Evolutionary conservation across 2,113 vertebrate genomes (phyloP).

Genomic region (Sminthopsis crassicaudata): DNA sequence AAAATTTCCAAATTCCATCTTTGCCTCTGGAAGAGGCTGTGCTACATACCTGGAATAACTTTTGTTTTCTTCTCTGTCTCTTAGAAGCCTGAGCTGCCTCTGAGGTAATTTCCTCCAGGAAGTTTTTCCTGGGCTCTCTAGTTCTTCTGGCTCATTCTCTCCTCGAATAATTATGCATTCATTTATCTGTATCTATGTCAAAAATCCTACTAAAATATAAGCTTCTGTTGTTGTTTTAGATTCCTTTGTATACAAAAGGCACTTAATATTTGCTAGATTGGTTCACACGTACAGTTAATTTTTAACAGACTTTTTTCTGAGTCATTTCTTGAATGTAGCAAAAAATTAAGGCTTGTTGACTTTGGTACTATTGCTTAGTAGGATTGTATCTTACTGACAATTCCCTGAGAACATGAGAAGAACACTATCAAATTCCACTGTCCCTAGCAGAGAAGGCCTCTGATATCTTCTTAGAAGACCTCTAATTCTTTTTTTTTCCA

Average conservation of each 20-base stretch:
- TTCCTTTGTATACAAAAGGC: not conserved
- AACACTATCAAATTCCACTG: not conserved
- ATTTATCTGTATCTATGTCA: not conserved
- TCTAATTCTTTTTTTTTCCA: not conserved
- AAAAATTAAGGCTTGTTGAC: not conserved
- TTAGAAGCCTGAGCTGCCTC: not conserved
- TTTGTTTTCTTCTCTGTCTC: not conserved
- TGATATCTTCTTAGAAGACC: not conserved
- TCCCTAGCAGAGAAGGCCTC: not conserved
- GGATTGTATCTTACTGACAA: not conserved
- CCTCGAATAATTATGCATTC: not conserved
- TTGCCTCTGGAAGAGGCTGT: not conserved
- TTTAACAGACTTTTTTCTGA: not conserved
- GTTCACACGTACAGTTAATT: not conserved
- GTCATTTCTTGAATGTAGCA: not conserved
- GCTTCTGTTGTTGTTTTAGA: not conserved
- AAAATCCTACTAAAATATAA: not conserved
- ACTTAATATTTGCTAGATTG: not conserved
- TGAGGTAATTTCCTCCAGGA: not conserved
- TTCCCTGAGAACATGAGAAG: not conserved
- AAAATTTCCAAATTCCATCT: not conserved
- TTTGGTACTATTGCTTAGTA: not conserved
- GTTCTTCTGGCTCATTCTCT: not conserved
- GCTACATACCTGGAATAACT: not conserved
- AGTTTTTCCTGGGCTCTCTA: not conserved